Base-by-base conservation (phyloP, 1,140 invertebrate species). In the Capitella teleta region DNA sequence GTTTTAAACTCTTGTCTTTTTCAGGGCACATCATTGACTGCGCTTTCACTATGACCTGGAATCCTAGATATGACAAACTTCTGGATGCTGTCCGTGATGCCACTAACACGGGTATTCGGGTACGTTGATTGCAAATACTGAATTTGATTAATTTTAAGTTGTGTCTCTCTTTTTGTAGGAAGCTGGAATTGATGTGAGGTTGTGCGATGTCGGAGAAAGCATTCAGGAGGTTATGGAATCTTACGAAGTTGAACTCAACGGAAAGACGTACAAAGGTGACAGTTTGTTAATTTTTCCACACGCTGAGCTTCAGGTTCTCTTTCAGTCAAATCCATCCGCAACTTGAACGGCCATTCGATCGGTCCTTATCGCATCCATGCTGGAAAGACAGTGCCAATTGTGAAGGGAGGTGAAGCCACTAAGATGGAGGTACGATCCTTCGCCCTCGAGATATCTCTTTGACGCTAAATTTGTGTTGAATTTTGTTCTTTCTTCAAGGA, bases 191-290 rank as follows among this genome's bases (percentile, higher is more conserved):
- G 96, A 99, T 75, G 96, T 94, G 0, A 81, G 89, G 61, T 77
- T 99, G 41, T 97, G 94, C 73, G 95, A 99, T 66, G 85, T 99
- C 59, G 96, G 96, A 16, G 87, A 89, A 61, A 87, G 88, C 3
- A 93, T 99, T 63, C 94, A 99, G 69, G 95, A 99, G 76, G 90
- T 94, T 0, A 99, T 99, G 96, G 96, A 98, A 63, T 96, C 91
- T 0, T 96, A 98, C 76, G 96, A 99, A 77, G 82, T 99, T 2
- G 94, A 98, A 73, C 66, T 99, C 19, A 88, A 98, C 76, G 95
- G 96, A 25, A 95, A 96, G 77, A 86, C 84, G 24, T 96, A 95
- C 74, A 89, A 83, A 74, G 71, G 73, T 72, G 49, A 50, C 32
- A 18, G 12, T 3, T n/a, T 44, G n/a, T 14, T 23, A 19, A 24